Evolutionary conservation across 2,888 invertebrate species (phyloP).

Genomic region (Atrina japonica): DNA sequence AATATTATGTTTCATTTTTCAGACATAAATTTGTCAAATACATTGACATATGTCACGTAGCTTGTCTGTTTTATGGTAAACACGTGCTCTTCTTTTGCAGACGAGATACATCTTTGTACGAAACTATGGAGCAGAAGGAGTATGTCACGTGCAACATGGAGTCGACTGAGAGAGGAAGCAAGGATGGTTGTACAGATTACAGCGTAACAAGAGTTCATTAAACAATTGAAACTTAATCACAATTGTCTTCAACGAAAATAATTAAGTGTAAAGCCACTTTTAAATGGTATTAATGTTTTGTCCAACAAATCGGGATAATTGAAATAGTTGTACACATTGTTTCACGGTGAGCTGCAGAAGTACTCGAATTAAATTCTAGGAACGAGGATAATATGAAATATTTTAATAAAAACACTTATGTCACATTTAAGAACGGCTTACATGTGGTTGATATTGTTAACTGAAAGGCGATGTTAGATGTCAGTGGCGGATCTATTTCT

Average conservation of each 20-base stretch:
- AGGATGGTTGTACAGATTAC: neutral
- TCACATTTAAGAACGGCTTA: too few species aligned
- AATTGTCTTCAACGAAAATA: neutral
- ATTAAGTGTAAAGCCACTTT: constrained; percentile 15
- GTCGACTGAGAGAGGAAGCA: neutral
- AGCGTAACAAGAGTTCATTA: constrained; percentile 1
- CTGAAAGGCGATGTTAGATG: too few species aligned
- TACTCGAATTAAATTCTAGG: too few species aligned
- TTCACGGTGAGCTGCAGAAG: too few species aligned
- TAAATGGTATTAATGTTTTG: constrained; percentile 11
- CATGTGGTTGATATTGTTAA: too few species aligned
- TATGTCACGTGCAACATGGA: neutral
- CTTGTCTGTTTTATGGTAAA: neutral
- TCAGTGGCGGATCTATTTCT: too few species aligned
- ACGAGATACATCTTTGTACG: too few species aligned
- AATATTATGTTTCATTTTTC: neutral
- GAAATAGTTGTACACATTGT: too few species aligned
- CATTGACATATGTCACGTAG: constrained; percentile 13
- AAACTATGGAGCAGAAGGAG: too few species aligned
- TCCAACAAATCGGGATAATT: constrained; percentile 3
- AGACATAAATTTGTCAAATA: constrained; percentile 12
- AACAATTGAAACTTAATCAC: constrained; percentile 16
- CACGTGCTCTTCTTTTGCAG: constrained; percentile 4
- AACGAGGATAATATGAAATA: too few species aligned
- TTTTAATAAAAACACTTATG: too few species aligned